phyloP scores from a whole-genome alignment of 2,888 invertebrate genomes.

The Epistrophella euchroma region DNA sequence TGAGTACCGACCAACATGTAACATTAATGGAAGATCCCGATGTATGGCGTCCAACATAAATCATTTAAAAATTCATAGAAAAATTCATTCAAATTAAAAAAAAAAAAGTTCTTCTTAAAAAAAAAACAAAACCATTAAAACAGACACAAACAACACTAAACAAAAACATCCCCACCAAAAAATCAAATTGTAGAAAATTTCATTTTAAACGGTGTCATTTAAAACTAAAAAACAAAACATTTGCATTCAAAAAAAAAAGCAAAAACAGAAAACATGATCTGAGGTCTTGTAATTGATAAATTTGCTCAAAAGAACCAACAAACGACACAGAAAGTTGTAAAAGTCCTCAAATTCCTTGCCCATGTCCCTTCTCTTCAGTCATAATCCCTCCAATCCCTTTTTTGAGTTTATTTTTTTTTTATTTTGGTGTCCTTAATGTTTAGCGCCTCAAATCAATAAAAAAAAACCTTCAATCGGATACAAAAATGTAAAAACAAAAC shows the following conservation, averaged over 20 bases:
- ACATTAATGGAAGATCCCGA: constrained; percentile 96
- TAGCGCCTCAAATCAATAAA: constrained; percentile 50
- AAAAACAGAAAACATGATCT: constrained; percentile 33
- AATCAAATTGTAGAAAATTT: constrained; percentile 49
- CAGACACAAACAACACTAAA: constrained; percentile 44
- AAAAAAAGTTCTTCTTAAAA: constrained; percentile 27
- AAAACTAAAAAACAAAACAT: constrained; percentile 32
- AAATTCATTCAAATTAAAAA: constrained; percentile 25
- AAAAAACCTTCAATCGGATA: constrained; percentile 36
- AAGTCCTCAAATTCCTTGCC: constrained; percentile 42
- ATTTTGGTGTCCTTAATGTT: constrained; percentile 62
- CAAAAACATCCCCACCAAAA: constrained; percentile 75
- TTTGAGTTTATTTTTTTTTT: constrained; percentile 39
- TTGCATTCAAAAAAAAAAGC: constrained; percentile 8
- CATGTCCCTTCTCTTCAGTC: constrained; percentile 4
- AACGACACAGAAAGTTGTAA: constrained; percentile 9
- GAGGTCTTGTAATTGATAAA: constrained; percentile 14
- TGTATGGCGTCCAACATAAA: constrained; percentile 96
- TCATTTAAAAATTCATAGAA: constrained; percentile 75
- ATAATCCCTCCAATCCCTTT: constrained; percentile 1
- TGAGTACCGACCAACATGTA: constrained; percentile 87
- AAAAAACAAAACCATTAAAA: constrained; percentile 36
- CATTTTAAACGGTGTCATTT: constrained; percentile 43
- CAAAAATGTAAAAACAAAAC: constrained; percentile 24
- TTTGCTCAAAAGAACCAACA: constrained; percentile 58